Percentiles rank a stretch among this genome's conserved stretches.
Evolutionary conservation across 92 coral and sea anemone species (phyloP).

Genomic region (Porites divaricata): DNA sequence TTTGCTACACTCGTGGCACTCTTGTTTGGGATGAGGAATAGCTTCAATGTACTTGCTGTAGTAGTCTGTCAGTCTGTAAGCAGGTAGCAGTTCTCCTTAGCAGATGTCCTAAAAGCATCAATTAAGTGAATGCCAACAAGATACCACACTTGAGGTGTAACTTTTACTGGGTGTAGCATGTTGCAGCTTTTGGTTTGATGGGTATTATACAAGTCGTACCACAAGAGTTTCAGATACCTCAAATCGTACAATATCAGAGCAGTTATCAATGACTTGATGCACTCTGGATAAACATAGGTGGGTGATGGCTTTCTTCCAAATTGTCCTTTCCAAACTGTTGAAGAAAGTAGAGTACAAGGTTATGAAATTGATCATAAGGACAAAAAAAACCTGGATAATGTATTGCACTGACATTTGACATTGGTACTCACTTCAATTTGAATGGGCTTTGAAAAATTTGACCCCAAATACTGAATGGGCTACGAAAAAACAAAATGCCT

Average conservation of each 20-base stretch:
- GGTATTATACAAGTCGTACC: too few species aligned
- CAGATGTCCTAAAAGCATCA: slow-evolving; percentile 55
- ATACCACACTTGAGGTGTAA: slow-evolving; percentile 64
- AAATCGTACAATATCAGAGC: too few species aligned
- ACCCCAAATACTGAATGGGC: too few species aligned
- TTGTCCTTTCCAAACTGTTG: slow-evolving; percentile 8
- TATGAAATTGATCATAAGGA: too few species aligned
- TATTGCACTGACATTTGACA: too few species aligned
- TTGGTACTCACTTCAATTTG: too few species aligned
- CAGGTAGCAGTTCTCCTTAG: slow-evolving; percentile 60
- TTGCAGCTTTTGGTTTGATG: slow-evolving; percentile 28
- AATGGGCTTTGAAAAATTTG: too few species aligned
- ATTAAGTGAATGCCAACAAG: slow-evolving; percentile 66
- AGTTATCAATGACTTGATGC: not conserved
- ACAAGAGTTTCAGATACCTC: too few species aligned
- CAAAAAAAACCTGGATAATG: too few species aligned
- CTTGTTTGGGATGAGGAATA: slow-evolving; percentile 59
- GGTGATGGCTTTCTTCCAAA: not conserved
- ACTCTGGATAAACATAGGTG: slow-evolving; percentile 3
- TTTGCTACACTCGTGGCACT: slow-evolving; percentile 62
- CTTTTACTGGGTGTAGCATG: slow-evolving; percentile 67
- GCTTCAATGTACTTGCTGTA: slow-evolving; percentile 71
- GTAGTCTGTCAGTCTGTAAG: slow-evolving; percentile 69
- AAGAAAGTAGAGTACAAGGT: not conserved
- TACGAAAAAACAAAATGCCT: too few species aligned